Evolutionary conservation across 2,113 vertebrate genomes (phyloP).

Genomic region (Atherinomorus stipes): DNA sequence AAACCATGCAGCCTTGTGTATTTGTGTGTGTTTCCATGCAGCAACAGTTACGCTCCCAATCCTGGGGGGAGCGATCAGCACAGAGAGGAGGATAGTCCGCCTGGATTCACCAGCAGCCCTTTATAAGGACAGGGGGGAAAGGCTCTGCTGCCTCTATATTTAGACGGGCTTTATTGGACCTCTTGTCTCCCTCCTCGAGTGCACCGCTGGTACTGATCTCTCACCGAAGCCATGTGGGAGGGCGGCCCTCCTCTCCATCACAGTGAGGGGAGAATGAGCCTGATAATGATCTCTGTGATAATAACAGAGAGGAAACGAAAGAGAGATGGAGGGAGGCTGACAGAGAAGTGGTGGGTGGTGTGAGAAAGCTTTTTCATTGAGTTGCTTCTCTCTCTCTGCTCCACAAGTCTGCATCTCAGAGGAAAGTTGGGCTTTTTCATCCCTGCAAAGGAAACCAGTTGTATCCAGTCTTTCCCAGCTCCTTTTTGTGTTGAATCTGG

Average conservation of each 20-base stretch:
- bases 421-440: constrained; percentile 1
- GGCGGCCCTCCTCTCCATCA: constrained; percentile 60
- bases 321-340: constrained; percentile 54
- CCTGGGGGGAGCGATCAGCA: constrained; percentile 66
- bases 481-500: not conserved
- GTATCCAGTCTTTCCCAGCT: not conserved
- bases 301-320: constrained; percentile 67
- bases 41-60: constrained; percentile 60
- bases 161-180: constrained; percentile 82
- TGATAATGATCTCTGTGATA: constrained; percentile 77
- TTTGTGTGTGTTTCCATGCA: constrained; percentile 59
- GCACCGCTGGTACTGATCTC: constrained; percentile 69
- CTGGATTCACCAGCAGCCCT: constrained; percentile 79
- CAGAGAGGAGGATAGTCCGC: constrained; percentile 56
- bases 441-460: not conserved
- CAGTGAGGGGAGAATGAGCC: constrained; percentile 54
- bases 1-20: constrained; percentile 49
- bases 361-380: constrained; percentile 50
- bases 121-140: constrained; percentile 83
- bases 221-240: constrained; percentile 72
- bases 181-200: constrained; percentile 65
- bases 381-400: constrained; percentile 18
- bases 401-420: not conserved
- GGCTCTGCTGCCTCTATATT: constrained; percentile 78
- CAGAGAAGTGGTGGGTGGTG: constrained; percentile 61